These are phyloP conservation scores for Sarcophaga caerulescens DNA, from an alignment of 2,888 invertebrate species.

Conservation along the genomic window DNA sequence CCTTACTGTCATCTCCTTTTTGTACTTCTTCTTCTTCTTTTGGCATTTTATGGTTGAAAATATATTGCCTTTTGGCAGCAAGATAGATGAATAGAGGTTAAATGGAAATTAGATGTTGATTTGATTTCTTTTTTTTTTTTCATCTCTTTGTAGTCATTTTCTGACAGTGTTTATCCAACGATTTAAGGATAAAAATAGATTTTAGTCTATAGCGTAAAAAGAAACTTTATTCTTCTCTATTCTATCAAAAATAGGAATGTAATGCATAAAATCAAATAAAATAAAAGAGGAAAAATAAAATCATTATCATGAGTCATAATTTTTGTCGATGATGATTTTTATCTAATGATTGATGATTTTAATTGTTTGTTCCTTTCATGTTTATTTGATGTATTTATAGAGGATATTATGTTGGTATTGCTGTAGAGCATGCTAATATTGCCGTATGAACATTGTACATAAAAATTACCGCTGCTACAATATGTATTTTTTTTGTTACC, in stretches of 20 bases:
- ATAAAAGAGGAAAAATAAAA: constrained; percentile 25
- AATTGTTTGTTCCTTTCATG: no score
- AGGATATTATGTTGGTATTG: no score
- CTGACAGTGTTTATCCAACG: neutral
- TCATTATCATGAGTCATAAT: constrained; percentile 53
- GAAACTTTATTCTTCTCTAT: neutral
- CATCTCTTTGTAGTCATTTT: neutral
- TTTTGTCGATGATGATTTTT: neutral
- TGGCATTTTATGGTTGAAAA: neutral
- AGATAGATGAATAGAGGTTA: neutral
- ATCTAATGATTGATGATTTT: no score
- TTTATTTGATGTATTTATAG: no score
- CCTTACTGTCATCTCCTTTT: no score
- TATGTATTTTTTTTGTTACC: no score
- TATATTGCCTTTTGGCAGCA: neutral
- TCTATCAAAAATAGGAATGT: neutral
- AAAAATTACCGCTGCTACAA: no score
- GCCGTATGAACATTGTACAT: no score
- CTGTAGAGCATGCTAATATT: no score
- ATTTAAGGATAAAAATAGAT: neutral
- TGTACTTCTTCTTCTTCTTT: no score
- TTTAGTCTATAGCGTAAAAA: neutral
- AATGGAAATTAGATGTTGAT: constrained; percentile 36
- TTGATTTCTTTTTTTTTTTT: constrained; percentile 14
- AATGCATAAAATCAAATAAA: constrained; percentile 22